A percentile compares a stretch with the other conserved stretches of the same genome.
Evolutionary conservation across 1,140 invertebrate species (phyloP).

Genomic region (Zaprionus taronus): DNA sequence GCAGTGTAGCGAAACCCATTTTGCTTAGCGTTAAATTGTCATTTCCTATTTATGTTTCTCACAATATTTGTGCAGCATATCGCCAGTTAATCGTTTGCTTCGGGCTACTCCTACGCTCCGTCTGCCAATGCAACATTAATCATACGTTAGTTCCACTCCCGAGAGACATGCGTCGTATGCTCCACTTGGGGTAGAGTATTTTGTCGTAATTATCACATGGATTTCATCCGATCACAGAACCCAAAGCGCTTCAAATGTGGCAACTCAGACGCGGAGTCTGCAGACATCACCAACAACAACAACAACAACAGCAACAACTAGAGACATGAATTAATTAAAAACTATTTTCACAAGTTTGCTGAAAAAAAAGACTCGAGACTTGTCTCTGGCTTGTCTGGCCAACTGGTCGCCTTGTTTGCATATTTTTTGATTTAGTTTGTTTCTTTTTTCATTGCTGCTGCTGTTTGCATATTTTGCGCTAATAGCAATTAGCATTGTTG

Average conservation of each 20-base stretch:
- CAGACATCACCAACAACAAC: slow-evolving; percentile 33
- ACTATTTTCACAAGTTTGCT: slow-evolving; percentile 65
- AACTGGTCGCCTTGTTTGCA: slow-evolving; percentile 75
- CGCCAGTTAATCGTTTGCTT: not conserved
- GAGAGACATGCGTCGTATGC: not conserved
- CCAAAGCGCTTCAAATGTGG: slow-evolving; percentile 48
- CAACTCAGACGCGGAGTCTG: slow-evolving; percentile 58
- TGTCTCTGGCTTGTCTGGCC: slow-evolving; percentile 54
- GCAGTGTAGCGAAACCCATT: not conserved
- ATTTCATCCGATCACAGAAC: slow-evolving; percentile 41
- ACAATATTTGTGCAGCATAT: not conserved
- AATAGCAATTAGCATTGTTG: slow-evolving; percentile 76
- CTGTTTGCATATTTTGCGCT: slow-evolving; percentile 62
- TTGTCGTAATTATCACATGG: slow-evolving; percentile 52
- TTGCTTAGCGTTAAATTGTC: slow-evolving; percentile 10
- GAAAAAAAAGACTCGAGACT: slow-evolving; percentile 31
- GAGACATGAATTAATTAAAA: slow-evolving; percentile 77
- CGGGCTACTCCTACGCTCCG: slow-evolving; percentile 13
- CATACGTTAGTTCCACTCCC: slow-evolving; percentile 15
- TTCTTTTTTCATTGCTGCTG: slow-evolving; percentile 5
- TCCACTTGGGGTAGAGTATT: slow-evolving; percentile 6
- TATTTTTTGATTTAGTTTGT: slow-evolving; percentile 66
- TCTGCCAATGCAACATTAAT: slow-evolving; percentile 32
- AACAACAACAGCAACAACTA: slow-evolving; percentile 40
- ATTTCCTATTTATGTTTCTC: slow-evolving; percentile 24